Conservation (phyloP, 2,113 vertebrate species). For the Scophthalmus maximus region DNA sequence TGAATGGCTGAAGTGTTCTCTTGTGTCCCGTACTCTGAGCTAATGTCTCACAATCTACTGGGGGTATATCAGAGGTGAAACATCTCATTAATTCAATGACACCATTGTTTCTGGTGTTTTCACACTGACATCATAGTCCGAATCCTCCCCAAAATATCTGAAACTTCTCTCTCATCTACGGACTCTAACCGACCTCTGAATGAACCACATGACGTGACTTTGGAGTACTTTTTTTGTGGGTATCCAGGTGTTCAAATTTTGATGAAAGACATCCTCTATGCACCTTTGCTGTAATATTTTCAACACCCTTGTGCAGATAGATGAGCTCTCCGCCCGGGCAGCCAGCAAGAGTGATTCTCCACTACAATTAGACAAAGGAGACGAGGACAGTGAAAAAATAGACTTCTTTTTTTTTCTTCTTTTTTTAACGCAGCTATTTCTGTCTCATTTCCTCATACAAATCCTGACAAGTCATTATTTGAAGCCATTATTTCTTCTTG, state of each 20-base stretch:
- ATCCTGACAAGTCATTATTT: constrained; percentile 71
- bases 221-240: background rate
- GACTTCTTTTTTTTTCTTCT: constrained; percentile 26
- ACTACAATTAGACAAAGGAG: constrained; percentile 72
- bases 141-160: constrained; percentile 41
- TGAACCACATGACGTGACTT: constrained; percentile 18
- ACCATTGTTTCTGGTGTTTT: constrained; percentile 37
- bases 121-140: constrained; percentile 17
- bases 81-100: constrained; percentile 68
- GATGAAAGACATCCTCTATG: constrained; percentile 10
- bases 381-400: constrained; percentile 69
- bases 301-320: constrained; percentile 34
- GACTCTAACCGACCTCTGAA: constrained; percentile 22
- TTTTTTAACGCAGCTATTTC: constrained; percentile 62
- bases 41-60: constrained; percentile 17
- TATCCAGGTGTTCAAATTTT: constrained; percentile 21
- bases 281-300: constrained; percentile 22
- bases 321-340: constrained; percentile 34
- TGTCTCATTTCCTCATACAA: constrained; percentile 58
- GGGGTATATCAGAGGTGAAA: constrained; percentile 55
- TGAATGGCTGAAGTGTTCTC: constrained; percentile 41
- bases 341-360: constrained; percentile 48
- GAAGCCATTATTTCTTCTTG: constrained; percentile 59
- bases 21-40: constrained; percentile 33
- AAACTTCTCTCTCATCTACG: background rate